phyloP scores from a whole-genome alignment of 2,797 vertebrate genomes.

The Linurgus olivaceus region DNA sequence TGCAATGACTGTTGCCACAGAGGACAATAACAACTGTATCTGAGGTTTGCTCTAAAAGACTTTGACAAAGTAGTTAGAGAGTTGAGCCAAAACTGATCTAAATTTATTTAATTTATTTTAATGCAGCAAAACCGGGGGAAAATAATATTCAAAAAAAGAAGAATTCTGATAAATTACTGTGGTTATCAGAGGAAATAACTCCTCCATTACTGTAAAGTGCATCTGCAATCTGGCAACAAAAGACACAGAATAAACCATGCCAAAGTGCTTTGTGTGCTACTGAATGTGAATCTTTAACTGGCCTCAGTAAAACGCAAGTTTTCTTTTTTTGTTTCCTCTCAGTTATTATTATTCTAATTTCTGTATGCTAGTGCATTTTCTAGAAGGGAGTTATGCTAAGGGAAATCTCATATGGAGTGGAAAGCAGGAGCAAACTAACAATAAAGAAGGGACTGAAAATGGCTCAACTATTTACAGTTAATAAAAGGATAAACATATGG shows the following conservation, averaged over 20 bases:
- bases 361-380: neutral
- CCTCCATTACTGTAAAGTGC: neutral
- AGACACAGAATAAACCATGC: neutral
- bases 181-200: neutral
- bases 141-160: neutral
- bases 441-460: neutral
- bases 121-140: neutral
- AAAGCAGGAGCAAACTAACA: neutral
- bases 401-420: neutral
- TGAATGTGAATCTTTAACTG: neutral
- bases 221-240: neutral
- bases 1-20: slow-evolving; percentile 65
- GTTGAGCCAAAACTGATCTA: slow-evolving; percentile 1
- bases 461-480: neutral
- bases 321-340: neutral
- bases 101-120: slow-evolving; percentile 29
- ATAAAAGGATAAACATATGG: neutral
- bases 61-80: neutral
- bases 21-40: slow-evolving; percentile 49
- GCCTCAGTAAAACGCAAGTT: neutral
- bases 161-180: neutral
- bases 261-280: neutral
- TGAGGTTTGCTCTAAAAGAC: slow-evolving; percentile 59
- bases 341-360: neutral
- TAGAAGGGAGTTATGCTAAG: neutral